Conservation (phyloP, 2,113 vertebrate species). For the Macaca nemestrina region DNA sequence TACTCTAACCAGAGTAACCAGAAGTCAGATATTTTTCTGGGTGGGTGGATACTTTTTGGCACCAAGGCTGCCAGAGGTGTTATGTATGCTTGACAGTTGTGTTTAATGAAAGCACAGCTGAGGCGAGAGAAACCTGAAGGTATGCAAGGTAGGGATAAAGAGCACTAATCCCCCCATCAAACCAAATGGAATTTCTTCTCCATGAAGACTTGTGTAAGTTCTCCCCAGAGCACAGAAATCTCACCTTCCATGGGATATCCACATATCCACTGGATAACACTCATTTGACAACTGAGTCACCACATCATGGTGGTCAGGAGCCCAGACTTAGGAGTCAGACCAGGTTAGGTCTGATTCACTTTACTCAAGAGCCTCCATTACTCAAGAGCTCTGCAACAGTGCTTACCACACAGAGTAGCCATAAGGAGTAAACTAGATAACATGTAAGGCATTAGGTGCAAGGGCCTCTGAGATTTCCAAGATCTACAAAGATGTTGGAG, state of each 20-base stretch:
- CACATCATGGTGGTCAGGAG: not conserved
- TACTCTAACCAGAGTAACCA: not conserved
- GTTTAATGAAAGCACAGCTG: not conserved
- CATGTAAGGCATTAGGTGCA: not conserved
- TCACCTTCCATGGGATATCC: not conserved
- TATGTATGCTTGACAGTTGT: not conserved
- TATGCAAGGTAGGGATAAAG: not conserved
- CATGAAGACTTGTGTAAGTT: not conserved
- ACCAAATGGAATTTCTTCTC: not conserved
- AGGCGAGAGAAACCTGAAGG: not conserved
- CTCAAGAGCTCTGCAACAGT: not conserved
- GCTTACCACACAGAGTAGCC: not conserved
- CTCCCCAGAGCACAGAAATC: not conserved
- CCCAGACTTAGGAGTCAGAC: not conserved
- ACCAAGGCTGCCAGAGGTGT: not conserved
- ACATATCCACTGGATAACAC: not conserved
- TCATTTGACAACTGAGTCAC: not conserved
- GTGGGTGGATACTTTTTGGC: not conserved
- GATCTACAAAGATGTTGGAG: not conserved
- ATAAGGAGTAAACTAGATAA: not conserved
- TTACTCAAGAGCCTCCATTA: not conserved
- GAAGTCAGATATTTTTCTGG: not conserved
- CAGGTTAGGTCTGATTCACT: not conserved
- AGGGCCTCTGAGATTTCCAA: not conserved
- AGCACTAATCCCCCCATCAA: not conserved